Evolutionary conservation across 2,797 vertebrate species (phyloP), one percentile per base, ranked within the genome.

Genomic region (Nasua narica): DNA sequence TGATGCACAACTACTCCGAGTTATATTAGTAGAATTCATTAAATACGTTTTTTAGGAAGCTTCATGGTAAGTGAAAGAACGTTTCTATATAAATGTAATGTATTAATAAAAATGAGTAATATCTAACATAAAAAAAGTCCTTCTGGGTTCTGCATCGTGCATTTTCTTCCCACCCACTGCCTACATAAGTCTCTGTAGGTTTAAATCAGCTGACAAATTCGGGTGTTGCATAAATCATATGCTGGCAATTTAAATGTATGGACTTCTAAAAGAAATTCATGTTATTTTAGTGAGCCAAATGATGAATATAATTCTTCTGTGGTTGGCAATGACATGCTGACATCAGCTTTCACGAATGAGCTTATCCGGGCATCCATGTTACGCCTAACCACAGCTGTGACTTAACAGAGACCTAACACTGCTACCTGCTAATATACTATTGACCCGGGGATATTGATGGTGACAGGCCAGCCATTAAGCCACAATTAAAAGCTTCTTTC

Each of bases 401-500:
- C 77, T 93, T 82, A 88, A 85, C 78, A 87, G 86, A 94, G 69
- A 89, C 70, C 23, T 94, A 96, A 79, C 78, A 82, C 25, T 62
- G 67, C 93, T 94, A 65, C 48, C 77, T 29, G 0, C 91, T 97
- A 96, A 93, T 95, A 86, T 67, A 52, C 83, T 95, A 95, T 95
- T 94, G 97, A 96, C 91, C 95, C 76, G 27, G 9, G 2, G 79
- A 91, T 95, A 97, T 93, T 91, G 87, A 98, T 94, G 94, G 65
- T 40, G 58, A 93, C 77, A 72, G 56, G 90, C 91, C 81, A 72
- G 83, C 87, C 96, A 93, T 97, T 97, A 90, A 35, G 70, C 40
- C 84, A 97, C 97, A 97, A 97, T 98, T 97, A 96, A 97, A 96
- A 96, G 60, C 82, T 93, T 93, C 92, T 83, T 95, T 98, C 97